Evolutionary conservation across 1,140 invertebrate genomes (phyloP).

Genomic region (Ephestia elutella): DNA sequence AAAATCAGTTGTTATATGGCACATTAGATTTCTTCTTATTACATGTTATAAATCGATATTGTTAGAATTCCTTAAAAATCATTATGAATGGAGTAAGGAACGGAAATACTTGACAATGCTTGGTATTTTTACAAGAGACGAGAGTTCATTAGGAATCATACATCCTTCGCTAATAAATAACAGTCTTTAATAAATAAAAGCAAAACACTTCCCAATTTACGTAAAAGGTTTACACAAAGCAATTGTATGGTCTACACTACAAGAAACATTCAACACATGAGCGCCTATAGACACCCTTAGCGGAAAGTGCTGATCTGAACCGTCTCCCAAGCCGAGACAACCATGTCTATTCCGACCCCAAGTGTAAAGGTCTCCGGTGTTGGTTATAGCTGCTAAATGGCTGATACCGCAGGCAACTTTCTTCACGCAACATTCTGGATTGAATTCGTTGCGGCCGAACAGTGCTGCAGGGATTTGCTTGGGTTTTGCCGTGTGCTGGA

Average conservation of each 20-base stretch:
- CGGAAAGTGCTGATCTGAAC: slow-evolving; percentile 91
- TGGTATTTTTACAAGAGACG: too few relatives aligned
- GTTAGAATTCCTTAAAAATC: too few relatives aligned
- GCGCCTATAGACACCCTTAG: slow-evolving; percentile 87
- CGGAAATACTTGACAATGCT: too few relatives aligned
- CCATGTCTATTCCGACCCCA: slow-evolving; percentile 93
- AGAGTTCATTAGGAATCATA: background rate
- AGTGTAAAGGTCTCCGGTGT: slow-evolving; percentile 86
- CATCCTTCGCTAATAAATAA: background rate
- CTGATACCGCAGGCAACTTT: slow-evolving; percentile 84
- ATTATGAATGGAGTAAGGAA: too few relatives aligned
- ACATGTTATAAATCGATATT: too few relatives aligned
- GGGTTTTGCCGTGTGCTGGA: slow-evolving; percentile 79
- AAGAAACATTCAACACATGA: slow-evolving; percentile 80
- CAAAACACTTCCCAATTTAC: background rate
- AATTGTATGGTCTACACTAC: slow-evolving; percentile 90
- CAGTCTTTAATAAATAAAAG: slow-evolving; percentile 7
- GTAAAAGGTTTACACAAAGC: slow-evolving; percentile 84
- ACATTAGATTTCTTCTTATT: too few relatives aligned
- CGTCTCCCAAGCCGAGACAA: slow-evolving; percentile 86
- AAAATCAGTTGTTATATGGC: too few relatives aligned
- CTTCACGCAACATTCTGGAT: slow-evolving; percentile 78
- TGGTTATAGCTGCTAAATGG: slow-evolving; percentile 87
- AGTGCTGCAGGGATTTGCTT: slow-evolving; percentile 83
- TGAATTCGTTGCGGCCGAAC: slow-evolving; percentile 90